phyloP scores from a whole-genome alignment of 2,888 invertebrate genomes.

The Urechis unicinctus region DNA sequence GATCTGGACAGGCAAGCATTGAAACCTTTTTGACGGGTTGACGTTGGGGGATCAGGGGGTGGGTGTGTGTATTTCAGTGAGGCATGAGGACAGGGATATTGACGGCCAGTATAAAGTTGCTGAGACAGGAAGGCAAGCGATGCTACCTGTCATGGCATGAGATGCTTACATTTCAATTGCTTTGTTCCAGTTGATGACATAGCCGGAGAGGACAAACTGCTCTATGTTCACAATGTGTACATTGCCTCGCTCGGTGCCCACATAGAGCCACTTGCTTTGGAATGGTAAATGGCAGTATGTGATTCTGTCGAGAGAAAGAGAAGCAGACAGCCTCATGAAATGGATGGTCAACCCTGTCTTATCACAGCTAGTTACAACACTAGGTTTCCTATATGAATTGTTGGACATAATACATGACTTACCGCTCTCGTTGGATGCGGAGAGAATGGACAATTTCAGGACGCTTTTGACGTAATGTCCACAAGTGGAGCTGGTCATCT shows the following conservation, averaged over 20 bases:
- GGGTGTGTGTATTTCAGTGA: too few relatives aligned
- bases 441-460: slow-evolving; percentile 92
- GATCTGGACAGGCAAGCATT: slow-evolving; percentile 59
- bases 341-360: too few relatives aligned
- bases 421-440: slow-evolving; percentile 94
- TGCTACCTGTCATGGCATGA: background rate
- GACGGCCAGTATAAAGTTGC: background rate
- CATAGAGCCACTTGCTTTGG: slow-evolving; percentile 96
- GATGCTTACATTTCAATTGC: slow-evolving; percentile 86
- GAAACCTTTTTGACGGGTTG: too few relatives aligned
- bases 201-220: slow-evolving; percentile 90
- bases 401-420: slow-evolving; percentile 6
- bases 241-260: slow-evolving; percentile 96
- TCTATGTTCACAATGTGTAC: slow-evolving; percentile 96
- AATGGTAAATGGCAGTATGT: slow-evolving; percentile 64
- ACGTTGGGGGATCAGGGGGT: too few relatives aligned
- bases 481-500: slow-evolving; percentile 92
- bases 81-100: too few relatives aligned
- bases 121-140: background rate
- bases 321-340: too few relatives aligned
- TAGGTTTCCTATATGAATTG: too few relatives aligned
- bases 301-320: too few relatives aligned
- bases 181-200: slow-evolving; percentile 99
- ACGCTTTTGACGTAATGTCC: slow-evolving; percentile 89
- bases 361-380: too few relatives aligned